A percentile compares a stretch with the other conserved stretches of the same genome.
Conservation (phyloP, 2,888 invertebrate species). For the Amphipyra berbera region DNA sequence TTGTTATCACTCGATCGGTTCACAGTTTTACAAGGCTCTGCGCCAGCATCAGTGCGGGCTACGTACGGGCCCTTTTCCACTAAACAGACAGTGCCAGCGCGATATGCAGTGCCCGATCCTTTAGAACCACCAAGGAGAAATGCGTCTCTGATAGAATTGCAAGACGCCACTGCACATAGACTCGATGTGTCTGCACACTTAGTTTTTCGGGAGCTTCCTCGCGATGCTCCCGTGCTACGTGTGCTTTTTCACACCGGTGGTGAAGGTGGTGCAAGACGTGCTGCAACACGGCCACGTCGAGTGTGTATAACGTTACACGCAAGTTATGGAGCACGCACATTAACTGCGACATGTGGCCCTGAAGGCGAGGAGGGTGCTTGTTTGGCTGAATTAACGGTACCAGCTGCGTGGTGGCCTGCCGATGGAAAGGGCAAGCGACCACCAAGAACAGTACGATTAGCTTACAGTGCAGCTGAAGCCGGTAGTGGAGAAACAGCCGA, state of each 20-base stretch:
- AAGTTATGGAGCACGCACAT: constrained; percentile 88
- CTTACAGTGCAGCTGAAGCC: constrained; percentile 97
- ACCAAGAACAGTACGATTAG: constrained; percentile 94
- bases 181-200: constrained; percentile 98
- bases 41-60: constrained; percentile 97
- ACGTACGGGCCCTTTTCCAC: constrained; percentile 98
- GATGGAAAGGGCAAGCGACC: constrained; percentile 91
- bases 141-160: constrained; percentile 89
- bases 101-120: constrained; percentile 96
- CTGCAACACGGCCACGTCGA: constrained; percentile 92
- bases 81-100: constrained; percentile 97
- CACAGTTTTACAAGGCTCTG: constrained; percentile 97
- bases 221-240: constrained; percentile 97
- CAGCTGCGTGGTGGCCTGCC: constrained; percentile 97
- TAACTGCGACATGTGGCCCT: constrained; percentile 97
- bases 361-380: constrained; percentile 98
- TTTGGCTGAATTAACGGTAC: constrained; percentile 96
- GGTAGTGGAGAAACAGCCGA: constrained; percentile 91
- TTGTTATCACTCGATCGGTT: constrained; percentile 96
- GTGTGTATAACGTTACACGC: constrained; percentile 96
- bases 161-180: constrained; percentile 92
- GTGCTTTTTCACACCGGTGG: constrained; percentile 98
- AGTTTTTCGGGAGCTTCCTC: constrained; percentile 95
- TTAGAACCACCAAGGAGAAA: constrained; percentile 91
- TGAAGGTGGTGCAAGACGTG: constrained; percentile 94